These are phyloP conservation scores for Melanogrammus aeglefinus DNA, from an alignment of 2,797 vertebrate genomes.

Conservation along the genomic window DNA sequence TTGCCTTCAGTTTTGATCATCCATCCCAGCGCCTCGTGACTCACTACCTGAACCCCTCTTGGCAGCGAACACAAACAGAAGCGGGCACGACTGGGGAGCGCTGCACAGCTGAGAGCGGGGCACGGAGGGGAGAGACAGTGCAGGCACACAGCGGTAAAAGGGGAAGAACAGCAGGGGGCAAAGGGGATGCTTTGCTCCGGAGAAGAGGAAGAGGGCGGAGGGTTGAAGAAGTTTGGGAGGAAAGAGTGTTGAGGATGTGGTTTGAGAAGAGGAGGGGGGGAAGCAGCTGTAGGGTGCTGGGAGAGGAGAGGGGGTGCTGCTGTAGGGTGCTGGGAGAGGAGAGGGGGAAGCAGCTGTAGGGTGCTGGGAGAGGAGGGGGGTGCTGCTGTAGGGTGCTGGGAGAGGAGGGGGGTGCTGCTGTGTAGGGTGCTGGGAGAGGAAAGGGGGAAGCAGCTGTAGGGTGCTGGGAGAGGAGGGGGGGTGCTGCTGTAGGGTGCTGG, in stretches of 20 bases:
- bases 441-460: background rate
- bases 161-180: background rate
- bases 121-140: background rate
- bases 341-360: background rate
- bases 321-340: no score
- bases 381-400: background rate
- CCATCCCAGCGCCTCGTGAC: background rate
- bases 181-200: no score
- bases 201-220: no score
- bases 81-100: background rate
- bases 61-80: background rate
- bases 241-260: background rate
- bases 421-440: no score
- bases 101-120: background rate
- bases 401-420: conserved; percentile 11
- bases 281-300: conserved; percentile 1
- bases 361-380: conserved; percentile 4
- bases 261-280: background rate
- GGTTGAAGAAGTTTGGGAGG: background rate
- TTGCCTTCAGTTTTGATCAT: background rate
- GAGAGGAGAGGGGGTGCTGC: conserved; percentile 14
- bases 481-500: no score
- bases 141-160: background rate
- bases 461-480: conserved; percentile 5
- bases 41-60: background rate